Evolutionary conservation across 2,113 vertebrate genomes (phyloP).

Genomic region (Stictonetta naevosa): DNA sequence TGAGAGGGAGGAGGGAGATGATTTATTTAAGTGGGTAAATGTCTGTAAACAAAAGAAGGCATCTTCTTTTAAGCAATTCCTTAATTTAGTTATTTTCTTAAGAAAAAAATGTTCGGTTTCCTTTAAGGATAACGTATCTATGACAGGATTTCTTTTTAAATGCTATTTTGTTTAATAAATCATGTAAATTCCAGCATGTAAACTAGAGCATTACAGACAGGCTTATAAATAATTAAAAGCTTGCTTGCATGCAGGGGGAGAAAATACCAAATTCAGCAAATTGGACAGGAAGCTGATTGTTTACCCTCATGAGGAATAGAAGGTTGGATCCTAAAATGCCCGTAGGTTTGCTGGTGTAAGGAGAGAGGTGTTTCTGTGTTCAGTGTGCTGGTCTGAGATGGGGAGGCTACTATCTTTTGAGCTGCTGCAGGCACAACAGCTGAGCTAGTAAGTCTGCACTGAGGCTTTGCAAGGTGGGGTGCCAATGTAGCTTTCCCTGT

Average conservation of each 20-base stretch:
- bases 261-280: slow-evolving; percentile 28
- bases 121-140: slow-evolving; percentile 17
- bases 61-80: background rate
- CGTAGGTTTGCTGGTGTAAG: background rate
- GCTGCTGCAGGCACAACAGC: background rate
- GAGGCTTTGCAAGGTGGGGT: background rate
- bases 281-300: background rate
- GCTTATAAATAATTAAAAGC: slow-evolving; percentile 68
- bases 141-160: slow-evolving; percentile 17
- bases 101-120: background rate
- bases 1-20: background rate
- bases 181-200: slow-evolving; percentile 53
- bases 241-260: slow-evolving; percentile 1
- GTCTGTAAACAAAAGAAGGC: background rate
- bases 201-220: slow-evolving; percentile 52
- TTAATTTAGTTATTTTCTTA: background rate
- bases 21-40: background rate
- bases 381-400: background rate
- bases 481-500: background rate
- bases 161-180: slow-evolving; percentile 65
- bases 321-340: background rate
- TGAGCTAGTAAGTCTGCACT: background rate
- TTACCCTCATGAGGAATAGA: background rate
- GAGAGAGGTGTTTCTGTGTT: background rate
- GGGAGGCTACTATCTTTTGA: background rate